These are phyloP conservation scores for Morpho deidamia DNA, from an alignment of 2,888 invertebrate genomes.

Conservation along the genomic window DNA sequence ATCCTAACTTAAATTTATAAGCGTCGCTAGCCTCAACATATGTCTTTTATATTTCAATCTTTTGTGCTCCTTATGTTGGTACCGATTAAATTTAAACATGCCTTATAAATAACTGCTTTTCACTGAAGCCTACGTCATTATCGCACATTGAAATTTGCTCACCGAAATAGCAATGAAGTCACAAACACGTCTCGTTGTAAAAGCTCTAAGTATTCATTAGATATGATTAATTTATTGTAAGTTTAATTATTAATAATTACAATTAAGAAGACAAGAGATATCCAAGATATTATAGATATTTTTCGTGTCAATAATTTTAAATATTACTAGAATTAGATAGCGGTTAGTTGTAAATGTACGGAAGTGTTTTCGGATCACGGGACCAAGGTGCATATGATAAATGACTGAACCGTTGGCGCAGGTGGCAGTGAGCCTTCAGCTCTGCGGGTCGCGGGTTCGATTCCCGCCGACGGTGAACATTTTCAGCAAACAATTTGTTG, in stretches of 20 bases:
- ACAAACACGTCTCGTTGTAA: conserved; percentile 44
- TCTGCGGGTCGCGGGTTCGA: no score
- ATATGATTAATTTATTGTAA: conserved; percentile 71
- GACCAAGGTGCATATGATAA: conserved; percentile 37
- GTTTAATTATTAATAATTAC: conserved; percentile 36
- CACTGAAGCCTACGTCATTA: not conserved
- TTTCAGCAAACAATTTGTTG: no score
- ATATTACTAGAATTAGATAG: conserved; percentile 48
- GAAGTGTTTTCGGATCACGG: conserved; percentile 49
- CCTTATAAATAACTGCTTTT: not conserved
- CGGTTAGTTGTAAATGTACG: conserved; percentile 50
- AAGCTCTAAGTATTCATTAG: conserved; percentile 72
- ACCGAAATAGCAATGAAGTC: conserved; percentile 54
- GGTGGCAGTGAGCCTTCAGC: no score
- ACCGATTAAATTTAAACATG: no score
- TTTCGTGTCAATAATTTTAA: conserved; percentile 46
- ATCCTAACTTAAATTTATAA: no score
- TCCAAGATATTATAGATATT: conserved; percentile 69
- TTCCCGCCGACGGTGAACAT: no score
- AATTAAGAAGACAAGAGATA: conserved; percentile 66
- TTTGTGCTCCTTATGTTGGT: no score
- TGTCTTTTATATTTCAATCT: no score
- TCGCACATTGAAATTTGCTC: conserved; percentile 48
- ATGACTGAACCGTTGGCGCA: no score
- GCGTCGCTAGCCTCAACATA: no score